Conservation (phyloP, 2,113 vertebrate genomes). For the Columba livia region DNA sequence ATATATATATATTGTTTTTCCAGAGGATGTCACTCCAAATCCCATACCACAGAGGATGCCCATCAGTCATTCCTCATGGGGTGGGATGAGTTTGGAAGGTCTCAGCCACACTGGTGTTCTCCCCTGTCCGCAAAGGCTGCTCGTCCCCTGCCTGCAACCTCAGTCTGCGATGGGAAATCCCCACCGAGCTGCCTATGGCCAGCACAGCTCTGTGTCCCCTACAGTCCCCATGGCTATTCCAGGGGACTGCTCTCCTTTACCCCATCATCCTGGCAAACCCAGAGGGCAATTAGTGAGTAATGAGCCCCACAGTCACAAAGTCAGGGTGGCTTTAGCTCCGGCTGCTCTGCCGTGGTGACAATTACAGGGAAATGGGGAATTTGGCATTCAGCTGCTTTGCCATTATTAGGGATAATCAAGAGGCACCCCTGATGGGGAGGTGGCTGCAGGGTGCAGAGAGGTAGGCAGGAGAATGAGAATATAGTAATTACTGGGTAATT, state of each 20-base stretch:
- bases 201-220: background rate
- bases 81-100: background rate
- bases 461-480: slow-evolving; percentile 21
- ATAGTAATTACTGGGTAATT: slow-evolving; percentile 62
- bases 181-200: background rate
- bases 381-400: slow-evolving; percentile 27
- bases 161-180: background rate
- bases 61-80: background rate
- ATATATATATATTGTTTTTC: too few relatives aligned
- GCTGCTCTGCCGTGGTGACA: background rate
- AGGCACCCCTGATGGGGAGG: background rate
- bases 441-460: background rate
- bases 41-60: background rate
- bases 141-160: fast-evolving
- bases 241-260: background rate
- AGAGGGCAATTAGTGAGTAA: background rate
- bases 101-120: background rate
- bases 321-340: background rate
- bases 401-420: slow-evolving; percentile 36
- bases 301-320: background rate
- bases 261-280: background rate
- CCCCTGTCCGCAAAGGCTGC: background rate
- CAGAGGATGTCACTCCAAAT: background rate
- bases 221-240: fast-evolving
- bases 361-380: slow-evolving; percentile 10